Percentiles rank a stretch among this genome's conserved stretches.
Evolutionary conservation across 1,140 invertebrate genomes (phyloP).

Genomic region (Rhopalosiphum maidis): DNA sequence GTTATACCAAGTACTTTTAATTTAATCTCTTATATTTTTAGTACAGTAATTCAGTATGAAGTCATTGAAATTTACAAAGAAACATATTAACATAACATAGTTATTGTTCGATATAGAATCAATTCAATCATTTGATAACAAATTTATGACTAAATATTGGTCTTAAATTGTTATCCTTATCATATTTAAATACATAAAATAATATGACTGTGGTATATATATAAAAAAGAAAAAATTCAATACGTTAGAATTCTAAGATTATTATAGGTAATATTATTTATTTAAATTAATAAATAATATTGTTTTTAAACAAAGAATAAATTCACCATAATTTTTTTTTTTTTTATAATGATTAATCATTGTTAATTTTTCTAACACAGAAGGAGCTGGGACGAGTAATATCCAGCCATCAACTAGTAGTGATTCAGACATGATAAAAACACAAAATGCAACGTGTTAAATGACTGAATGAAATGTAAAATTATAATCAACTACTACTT

Average conservation of each 20-base stretch:
- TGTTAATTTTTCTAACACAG: not conserved
- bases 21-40: not conserved
- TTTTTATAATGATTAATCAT: not conserved
- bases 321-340: not conserved
- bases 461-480: conserved; percentile 23
- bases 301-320: not conserved
- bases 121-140: not conserved
- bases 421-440: conserved; percentile 41
- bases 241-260: not conserved
- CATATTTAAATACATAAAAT: not conserved
- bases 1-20: not conserved
- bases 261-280: not conserved
- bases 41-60: not conserved
- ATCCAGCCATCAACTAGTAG: conserved; percentile 22
- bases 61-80: not conserved
- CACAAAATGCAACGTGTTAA: conserved; percentile 50
- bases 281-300: not conserved
- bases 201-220: not conserved
- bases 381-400: conserved; percentile 39
- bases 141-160: not conserved
- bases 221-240: not conserved
- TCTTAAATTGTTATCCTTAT: too few species aligned
- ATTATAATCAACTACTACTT: not conserved
- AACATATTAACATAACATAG: not conserved
- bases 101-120: not conserved